Evolutionary conservation across 2,113 vertebrate genomes (phyloP), one percentile per base, ranked within the genome.

Genomic region (Cyprinodon tularosa): DNA sequence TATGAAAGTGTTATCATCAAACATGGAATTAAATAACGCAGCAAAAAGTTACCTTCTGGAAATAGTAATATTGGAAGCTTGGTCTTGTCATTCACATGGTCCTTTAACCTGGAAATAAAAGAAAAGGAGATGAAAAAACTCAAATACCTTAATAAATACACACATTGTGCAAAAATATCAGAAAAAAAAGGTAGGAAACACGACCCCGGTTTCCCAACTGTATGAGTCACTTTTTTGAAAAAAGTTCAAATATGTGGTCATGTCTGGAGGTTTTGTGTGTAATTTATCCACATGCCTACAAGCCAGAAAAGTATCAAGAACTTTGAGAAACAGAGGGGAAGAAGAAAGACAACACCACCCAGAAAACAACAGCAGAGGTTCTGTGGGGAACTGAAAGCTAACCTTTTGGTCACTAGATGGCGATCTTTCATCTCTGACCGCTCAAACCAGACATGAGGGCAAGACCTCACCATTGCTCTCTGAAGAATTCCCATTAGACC

Each of bases 361-460:
- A 29, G 37, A 38, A 15, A 68, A 14, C 37, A 39, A 4, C 37
- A 50, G 60, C n/a, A 15, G 1, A 3, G 8, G 39, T 9, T 48
- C 13, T 62, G 12, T 12, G 12, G 0, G n/a, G 5, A 64, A 60
- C 2, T 2, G 20, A 62, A 44, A 59, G n/a, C 64, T 39, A 86
- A 99, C 98, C 98, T 95, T 88, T 96, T 95, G n/a, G 95, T 95
- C 93, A 99, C 98, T 75, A 98, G 95, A 78, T 98, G 97, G 90
- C 98, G 96, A 88, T 99, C 97, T 93, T 95, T 98, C 83, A 99
- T 96, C 87, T 99, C 98, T 0, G 97, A 96, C 81, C 98, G 95
- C 85, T 99, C 98, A 81, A 99, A 99, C 97, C 97, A 99, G 77
- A 99, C 94, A 1, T 99, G 98, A 59, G 98, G 98, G 86, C 97